phyloP scores from a whole-genome alignment of 2,797 vertebrate genomes.

The Sebastolobus alascanus region DNA sequence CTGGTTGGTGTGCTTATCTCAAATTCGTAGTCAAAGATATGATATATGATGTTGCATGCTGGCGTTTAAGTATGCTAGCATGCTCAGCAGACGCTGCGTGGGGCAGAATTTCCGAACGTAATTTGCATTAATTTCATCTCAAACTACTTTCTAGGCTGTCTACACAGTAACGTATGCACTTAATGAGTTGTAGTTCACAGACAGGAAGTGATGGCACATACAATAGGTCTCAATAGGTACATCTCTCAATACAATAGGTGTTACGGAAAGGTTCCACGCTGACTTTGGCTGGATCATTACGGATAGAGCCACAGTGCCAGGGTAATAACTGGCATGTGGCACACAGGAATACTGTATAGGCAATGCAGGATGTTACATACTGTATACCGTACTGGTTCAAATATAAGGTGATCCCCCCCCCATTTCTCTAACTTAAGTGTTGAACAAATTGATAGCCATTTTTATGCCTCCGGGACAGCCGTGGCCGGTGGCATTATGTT shows the following conservation, averaged over 20 bases:
- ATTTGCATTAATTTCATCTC: slow-evolving; percentile 61
- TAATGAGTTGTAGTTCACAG: slow-evolving; percentile 39
- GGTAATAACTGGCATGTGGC: background rate
- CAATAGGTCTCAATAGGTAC: background rate
- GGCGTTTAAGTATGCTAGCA: slow-evolving; percentile 27
- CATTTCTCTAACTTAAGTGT: background rate
- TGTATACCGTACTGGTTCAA: background rate
- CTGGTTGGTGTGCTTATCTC: slow-evolving; percentile 42
- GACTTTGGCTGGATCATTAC: background rate
- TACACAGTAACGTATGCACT: slow-evolving; percentile 24
- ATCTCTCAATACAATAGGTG: too few relatives aligned
- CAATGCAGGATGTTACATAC: background rate
- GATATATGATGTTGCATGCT: slow-evolving; percentile 20
- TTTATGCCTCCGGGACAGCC: too few relatives aligned
- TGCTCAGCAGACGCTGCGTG: slow-evolving; percentile 35
- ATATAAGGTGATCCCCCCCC: background rate
- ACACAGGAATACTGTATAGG: background rate
- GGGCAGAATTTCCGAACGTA: slow-evolving; percentile 41
- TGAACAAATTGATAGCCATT: background rate
- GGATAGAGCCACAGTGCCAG: background rate
- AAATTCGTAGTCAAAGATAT: slow-evolving; percentile 42
- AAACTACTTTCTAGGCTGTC: slow-evolving; percentile 35
- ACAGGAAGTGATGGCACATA: slow-evolving; percentile 1
- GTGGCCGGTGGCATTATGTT: too few relatives aligned
- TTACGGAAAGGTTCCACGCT: background rate